phyloP scores from a whole-genome alignment of 1,140 invertebrate species.

The Eufriesea mexicana region DNA sequence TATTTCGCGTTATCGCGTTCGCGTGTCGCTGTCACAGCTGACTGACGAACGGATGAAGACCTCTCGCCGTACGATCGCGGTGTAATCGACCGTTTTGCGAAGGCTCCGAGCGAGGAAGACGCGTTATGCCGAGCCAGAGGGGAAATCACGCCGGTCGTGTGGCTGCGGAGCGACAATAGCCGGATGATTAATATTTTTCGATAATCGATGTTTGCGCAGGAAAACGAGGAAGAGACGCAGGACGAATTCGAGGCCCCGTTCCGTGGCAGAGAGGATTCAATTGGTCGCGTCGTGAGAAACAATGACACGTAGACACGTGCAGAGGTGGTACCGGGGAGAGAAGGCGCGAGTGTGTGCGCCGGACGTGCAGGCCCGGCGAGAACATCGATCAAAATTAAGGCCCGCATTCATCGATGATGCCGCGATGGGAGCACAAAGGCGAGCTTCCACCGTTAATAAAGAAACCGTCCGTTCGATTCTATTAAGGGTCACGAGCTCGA shows the following conservation, averaged over 20 bases:
- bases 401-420: slow-evolving; percentile 48
- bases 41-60: slow-evolving; percentile 44
- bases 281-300: neutral
- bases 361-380: slow-evolving; percentile 22
- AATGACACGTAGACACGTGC: too few relatives aligned
- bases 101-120: neutral
- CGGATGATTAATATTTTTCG: neutral
- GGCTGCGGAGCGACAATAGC: neutral
- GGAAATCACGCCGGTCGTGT: too few relatives aligned
- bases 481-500: neutral
- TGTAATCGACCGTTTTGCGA: neutral
- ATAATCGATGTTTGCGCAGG: neutral
- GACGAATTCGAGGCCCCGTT: neutral
- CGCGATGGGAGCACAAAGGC: slow-evolving; percentile 37
- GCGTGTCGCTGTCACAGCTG: slow-evolving; percentile 51
- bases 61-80: slow-evolving; percentile 6
- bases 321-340: slow-evolving; percentile 1
- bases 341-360: neutral
- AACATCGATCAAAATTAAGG: slow-evolving; percentile 66
- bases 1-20: slow-evolving; percentile 4
- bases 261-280: slow-evolving; percentile 15
- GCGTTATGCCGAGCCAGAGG: neutral
- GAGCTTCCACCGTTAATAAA: slow-evolving; percentile 31
- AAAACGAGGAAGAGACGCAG: too few relatives aligned
- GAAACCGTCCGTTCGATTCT: slow-evolving; percentile 33